These are phyloP conservation scores for human (Homo sapiens) DNA, from an alignment of 2,113 vertebrate genomes.

Conservation along the genomic window GRCh38 chr13:40759501-40760000, in stretches of 20 bases:
- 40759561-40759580: conserved; percentile 11
- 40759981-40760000: too few species aligned
- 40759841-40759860: not conserved
- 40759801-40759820: not conserved
- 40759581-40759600: conserved; percentile 17
- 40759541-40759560: not conserved
- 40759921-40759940: not conserved
- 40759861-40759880: not conserved
- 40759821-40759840: not conserved
- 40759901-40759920: not conserved
- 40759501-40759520: not conserved
- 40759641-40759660: not conserved
- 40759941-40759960: not conserved
- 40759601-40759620: not conserved
- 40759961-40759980: not conserved
- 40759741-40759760: not conserved
- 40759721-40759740: not conserved
- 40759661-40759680: not conserved
- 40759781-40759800: not conserved
- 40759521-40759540: not conserved
- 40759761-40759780: not conserved
- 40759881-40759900: not conserved
- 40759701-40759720: not conserved
- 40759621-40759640: conserved; percentile 17
- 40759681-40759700: not conserved